These are phyloP conservation scores for Candoia aspera DNA, from an alignment of 2,113 vertebrate genomes.

Conservation along the genomic window DNA sequence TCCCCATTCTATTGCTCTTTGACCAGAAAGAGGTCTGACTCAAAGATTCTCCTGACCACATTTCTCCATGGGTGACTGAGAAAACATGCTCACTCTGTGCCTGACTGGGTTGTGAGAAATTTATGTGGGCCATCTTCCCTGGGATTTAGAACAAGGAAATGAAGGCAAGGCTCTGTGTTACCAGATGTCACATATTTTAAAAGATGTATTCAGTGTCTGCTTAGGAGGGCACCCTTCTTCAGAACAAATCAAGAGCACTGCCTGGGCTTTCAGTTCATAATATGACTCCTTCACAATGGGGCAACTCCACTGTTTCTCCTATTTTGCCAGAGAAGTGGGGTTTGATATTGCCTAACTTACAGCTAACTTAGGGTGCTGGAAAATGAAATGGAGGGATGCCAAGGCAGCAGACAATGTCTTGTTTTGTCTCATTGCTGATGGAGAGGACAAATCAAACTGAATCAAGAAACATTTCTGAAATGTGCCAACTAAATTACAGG, in stretches of 20 bases:
- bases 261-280: neutral
- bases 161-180: neutral
- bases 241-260: neutral
- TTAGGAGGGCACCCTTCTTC: neutral
- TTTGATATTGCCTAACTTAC: neutral
- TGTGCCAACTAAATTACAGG: neutral
- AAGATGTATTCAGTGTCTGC: neutral
- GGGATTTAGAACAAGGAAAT: neutral
- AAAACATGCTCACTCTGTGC: neutral
- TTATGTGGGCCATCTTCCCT: neutral
- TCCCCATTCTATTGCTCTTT: neutral
- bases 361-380: neutral
- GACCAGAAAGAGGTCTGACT: neutral
- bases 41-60: neutral
- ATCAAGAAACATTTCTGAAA: neutral
- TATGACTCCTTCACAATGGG: neutral
- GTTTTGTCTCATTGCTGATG: neutral
- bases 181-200: neutral
- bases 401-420: neutral
- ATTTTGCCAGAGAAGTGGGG: neutral
- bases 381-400: neutral
- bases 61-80: neutral
- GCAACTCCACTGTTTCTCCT: neutral
- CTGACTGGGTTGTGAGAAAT: neutral
- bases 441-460: neutral